Evolutionary conservation across 2,888 invertebrate species (phyloP).

Genomic region (Fragum whitleyi): DNA sequence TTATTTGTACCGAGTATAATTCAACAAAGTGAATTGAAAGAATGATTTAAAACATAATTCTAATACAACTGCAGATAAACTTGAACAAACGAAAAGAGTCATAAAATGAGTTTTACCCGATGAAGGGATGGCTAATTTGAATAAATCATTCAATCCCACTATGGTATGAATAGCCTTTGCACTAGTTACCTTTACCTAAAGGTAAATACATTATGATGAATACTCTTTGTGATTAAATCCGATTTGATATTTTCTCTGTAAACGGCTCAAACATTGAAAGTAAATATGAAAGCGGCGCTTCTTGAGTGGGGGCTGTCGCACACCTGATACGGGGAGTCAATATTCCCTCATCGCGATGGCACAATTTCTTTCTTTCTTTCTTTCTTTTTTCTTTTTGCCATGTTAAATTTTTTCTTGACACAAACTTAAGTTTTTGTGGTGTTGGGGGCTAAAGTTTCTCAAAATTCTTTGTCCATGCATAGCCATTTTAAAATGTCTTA

Average conservation of each 20-base stretch:
- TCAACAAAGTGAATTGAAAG: too few relatives aligned
- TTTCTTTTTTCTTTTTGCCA: too few relatives aligned
- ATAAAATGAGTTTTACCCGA: background rate
- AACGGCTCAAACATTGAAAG: constrained; percentile 5
- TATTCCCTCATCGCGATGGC: background rate
- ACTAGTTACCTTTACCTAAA: constrained; percentile 13
- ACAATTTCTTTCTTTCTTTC: too few relatives aligned
- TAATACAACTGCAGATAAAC: too few relatives aligned
- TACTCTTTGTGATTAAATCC: constrained; percentile 12
- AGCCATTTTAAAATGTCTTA: too few relatives aligned
- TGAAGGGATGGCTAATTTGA: background rate
- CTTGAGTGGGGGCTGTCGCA: background rate
- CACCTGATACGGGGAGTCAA: constrained; percentile 7
- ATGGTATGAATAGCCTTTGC: constrained; percentile 13
- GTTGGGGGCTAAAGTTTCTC: too few relatives aligned
- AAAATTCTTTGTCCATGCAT: too few relatives aligned
- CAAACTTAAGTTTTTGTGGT: too few relatives aligned
- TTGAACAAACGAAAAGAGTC: too few relatives aligned
- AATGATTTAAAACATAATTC: too few relatives aligned
- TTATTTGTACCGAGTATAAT: too few relatives aligned
- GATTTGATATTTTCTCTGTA: constrained; percentile 12
- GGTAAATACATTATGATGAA: constrained; percentile 15
- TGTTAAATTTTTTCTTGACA: too few relatives aligned
- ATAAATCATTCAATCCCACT: background rate
- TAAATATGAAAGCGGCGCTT: background rate